Conservation (phyloP, 2,888 invertebrate species). For the Platyscelio sp. region DNA sequence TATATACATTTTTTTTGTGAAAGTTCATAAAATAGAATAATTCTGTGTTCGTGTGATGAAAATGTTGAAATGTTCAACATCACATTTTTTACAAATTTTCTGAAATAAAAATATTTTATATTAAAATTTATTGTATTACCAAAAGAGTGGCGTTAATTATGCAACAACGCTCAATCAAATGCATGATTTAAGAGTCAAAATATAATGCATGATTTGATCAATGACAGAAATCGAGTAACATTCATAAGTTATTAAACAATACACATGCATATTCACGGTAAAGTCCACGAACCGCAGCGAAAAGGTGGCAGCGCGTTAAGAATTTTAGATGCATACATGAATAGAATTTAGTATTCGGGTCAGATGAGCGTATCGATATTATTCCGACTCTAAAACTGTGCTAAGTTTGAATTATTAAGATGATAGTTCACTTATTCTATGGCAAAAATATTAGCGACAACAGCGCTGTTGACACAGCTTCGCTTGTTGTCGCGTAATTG, state of each 20-base stretch:
- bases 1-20: too few relatives aligned
- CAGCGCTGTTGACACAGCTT: background rate
- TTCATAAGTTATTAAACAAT: slow-evolving; percentile 36
- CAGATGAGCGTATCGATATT: slow-evolving; percentile 58
- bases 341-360: slow-evolving; percentile 47
- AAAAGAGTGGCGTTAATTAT: too few relatives aligned
- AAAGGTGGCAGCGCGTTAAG: slow-evolving; percentile 27
- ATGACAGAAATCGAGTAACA: slow-evolving; percentile 17
- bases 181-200: too few relatives aligned
- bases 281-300: slow-evolving; percentile 23
- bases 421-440: slow-evolving; percentile 36
- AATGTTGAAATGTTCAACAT: too few relatives aligned
- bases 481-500: slow-evolving; percentile 19
- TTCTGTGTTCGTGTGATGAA: too few relatives aligned
- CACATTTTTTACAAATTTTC: too few relatives aligned
- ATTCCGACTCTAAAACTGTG: slow-evolving; percentile 50
- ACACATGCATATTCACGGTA: slow-evolving; percentile 15
- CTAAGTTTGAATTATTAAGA: slow-evolving; percentile 61
- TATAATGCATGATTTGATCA: slow-evolving; percentile 3
- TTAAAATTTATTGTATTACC: too few relatives aligned
- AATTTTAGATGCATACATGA: slow-evolving; percentile 39
- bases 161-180: too few relatives aligned
- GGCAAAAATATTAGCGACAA: slow-evolving; percentile 26
- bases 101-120: too few relatives aligned
- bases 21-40: too few relatives aligned